Evolutionary conservation across 2,888 invertebrate genomes (phyloP).

Genomic region (Cetonia aurata): DNA sequence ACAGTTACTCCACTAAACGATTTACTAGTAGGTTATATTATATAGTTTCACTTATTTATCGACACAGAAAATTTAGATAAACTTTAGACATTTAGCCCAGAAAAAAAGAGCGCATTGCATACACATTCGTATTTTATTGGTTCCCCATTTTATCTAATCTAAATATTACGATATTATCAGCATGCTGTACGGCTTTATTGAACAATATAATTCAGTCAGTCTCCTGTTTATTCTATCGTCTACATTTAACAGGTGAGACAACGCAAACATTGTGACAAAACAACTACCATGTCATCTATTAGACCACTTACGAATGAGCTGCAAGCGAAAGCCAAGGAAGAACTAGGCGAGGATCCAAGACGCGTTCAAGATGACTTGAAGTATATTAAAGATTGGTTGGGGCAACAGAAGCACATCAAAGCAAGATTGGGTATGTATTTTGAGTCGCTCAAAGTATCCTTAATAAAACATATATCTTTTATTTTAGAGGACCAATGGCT

Average conservation of each 20-base stretch:
- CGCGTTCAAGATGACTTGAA: slow-evolving; percentile 67
- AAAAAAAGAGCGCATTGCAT: too few species aligned
- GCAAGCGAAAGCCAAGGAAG: slow-evolving; percentile 67
- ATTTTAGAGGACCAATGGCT: slow-evolving; percentile 74
- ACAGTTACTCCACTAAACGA: too few species aligned
- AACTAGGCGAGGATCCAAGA: slow-evolving; percentile 69
- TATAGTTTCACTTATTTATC: too few species aligned
- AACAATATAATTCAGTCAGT: slow-evolving; percentile 7
- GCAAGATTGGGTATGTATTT: slow-evolving; percentile 69
- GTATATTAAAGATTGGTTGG: slow-evolving; percentile 70
- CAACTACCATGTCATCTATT: slow-evolving; percentile 6
- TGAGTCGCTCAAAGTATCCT: too few species aligned
- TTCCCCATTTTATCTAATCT: slow-evolving; percentile 27
- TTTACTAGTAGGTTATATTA: too few species aligned
- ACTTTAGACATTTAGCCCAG: too few species aligned
- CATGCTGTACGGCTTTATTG: not conserved
- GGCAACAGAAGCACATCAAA: slow-evolving; percentile 70
- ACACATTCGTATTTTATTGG: not conserved
- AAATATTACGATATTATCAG: not conserved
- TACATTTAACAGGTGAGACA: slow-evolving; percentile 3
- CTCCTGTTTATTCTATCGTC: slow-evolving; percentile 4
- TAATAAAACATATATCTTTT: not conserved
- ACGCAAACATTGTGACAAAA: slow-evolving; percentile 17
- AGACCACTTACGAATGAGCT: slow-evolving; percentile 64
- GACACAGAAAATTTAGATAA: too few species aligned